Base-by-base conservation (phyloP, 1,140 invertebrate genomes). In the Heliconius hewitsoni region DNA sequence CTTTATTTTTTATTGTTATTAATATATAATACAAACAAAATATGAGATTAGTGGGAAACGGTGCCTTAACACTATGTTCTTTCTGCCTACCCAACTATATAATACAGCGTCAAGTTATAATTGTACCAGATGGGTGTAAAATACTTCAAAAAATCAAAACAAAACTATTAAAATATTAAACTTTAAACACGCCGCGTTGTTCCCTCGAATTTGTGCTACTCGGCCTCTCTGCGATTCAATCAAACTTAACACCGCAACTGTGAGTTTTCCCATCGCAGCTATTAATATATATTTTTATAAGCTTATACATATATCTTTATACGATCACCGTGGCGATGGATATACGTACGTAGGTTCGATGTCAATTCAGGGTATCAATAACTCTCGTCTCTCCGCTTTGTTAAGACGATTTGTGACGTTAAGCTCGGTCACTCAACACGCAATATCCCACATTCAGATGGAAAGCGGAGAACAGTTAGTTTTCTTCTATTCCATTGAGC, bases 241-340 rank as follows among this genome's bases (percentile, higher is more conserved):
- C 83, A 80, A 84, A 84, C 78, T 79, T 79, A 78, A 70, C 70
- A 76, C 74, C 79, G 57, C 91, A 93, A 90, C 86, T 93, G 91
- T 81, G 34, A 55, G 13, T 1, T 75, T 89, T 91, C 90, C 86
- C 90, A 91, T 76, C 82, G 78, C 80, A 66, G 66, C 86, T 87
- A 85, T 82, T 88, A 79, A 87, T 85, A 76, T 81, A 71, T 37
- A 72, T 11, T 72, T 72, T 72, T 27, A 37, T 39, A 76, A 18
- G 18, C 18, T 19, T 52, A 52, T 1, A 52, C 50, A 52, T 19
- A 52, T 52, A 52, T 52, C 18, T 52, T 16, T 46, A 46, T 46
- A 4, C 42, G 50, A 19, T 4, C 18, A 52, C 18, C 50, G 18
- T 6, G 2, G 18, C 50, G 50, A 16, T 46, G 42, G 42, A 16